Percentiles rank a stretch among this genome's conserved stretches.
These are phyloP conservation scores for Sarcophaga subvicina DNA, from an alignment of 2,888 invertebrate genomes.

Conservation along the genomic window DNA sequence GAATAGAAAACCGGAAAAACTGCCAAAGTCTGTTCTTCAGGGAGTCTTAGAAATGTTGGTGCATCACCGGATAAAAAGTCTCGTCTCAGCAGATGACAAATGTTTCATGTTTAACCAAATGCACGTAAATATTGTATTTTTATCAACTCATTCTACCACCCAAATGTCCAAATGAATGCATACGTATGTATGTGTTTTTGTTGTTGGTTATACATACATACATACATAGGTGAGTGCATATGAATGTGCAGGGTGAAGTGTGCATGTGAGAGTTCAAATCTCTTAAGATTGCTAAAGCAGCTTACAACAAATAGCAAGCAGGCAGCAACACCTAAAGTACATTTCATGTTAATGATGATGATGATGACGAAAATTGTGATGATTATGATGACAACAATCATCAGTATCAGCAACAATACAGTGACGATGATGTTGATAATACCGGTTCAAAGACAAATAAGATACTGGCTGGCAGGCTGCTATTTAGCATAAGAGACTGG, in stretches of 20 bases:
- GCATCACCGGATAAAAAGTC: background rate
- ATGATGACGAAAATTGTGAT: background rate
- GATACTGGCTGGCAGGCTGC: conserved; percentile 8
- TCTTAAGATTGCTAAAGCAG: conserved; percentile 50
- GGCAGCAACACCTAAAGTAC: conserved; percentile 45
- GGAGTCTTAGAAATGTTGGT: conserved; percentile 2
- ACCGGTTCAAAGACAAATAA: conserved; percentile 36
- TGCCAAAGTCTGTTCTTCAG: conserved; percentile 17
- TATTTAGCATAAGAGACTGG: conserved; percentile 34
- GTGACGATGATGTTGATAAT: background rate
- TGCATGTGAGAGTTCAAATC: conserved; percentile 36
- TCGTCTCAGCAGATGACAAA: conserved; percentile 15
- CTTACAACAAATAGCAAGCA: conserved; percentile 40
- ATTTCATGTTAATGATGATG: conserved; percentile 41
- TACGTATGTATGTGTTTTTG: background rate
- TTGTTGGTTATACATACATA: background rate
- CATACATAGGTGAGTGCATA: background rate
- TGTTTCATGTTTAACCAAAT: conserved; percentile 8
- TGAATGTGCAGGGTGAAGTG: background rate
- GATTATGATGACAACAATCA: conserved; percentile 17
- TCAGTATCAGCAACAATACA: background rate
- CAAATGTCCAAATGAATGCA: background rate
- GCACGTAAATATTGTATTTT: background rate
- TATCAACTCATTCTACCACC: background rate
- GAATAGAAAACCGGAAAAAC: background rate